phyloP scores from a whole-genome alignment of 2,888 invertebrate genomes.

The Arge pagana region DNA sequence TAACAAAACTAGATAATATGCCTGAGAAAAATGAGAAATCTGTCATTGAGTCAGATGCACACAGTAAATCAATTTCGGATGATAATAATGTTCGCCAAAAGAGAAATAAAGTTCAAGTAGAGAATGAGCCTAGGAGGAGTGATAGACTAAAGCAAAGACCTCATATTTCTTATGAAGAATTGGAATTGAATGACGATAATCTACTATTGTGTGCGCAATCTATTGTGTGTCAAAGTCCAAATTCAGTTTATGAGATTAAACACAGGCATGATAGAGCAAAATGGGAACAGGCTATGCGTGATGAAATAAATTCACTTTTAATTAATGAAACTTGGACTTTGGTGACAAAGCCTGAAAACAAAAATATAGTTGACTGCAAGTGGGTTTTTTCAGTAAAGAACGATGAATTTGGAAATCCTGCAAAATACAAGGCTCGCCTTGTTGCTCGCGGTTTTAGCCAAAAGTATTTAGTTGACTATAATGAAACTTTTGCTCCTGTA shows the following conservation, averaged over 20 bases:
- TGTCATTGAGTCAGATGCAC: slow-evolving; percentile 8
- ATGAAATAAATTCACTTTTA: slow-evolving; percentile 29
- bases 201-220: slow-evolving; percentile 17
- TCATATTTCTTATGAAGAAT: slow-evolving; percentile 25
- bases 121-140: slow-evolving; percentile 21
- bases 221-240: slow-evolving; percentile 22
- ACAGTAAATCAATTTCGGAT: background rate
- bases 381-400: background rate
- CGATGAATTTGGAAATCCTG: slow-evolving; percentile 22
- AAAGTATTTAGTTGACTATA: slow-evolving; percentile 26
- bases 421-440: slow-evolving; percentile 28
- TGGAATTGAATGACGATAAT: slow-evolving; percentile 2
- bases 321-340: slow-evolving; percentile 22
- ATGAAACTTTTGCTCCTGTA: slow-evolving; percentile 29
- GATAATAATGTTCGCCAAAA: too few species aligned
- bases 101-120: background rate
- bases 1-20: too few species aligned
- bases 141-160: slow-evolving; percentile 24
- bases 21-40: background rate
- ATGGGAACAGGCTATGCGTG: slow-evolving; percentile 29
- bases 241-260: slow-evolving; percentile 26
- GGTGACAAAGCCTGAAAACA: slow-evolving; percentile 22
- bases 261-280: slow-evolving; percentile 24
- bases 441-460: slow-evolving; percentile 27
- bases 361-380: slow-evolving; percentile 23